Evolutionary conservation across 2,113 vertebrate species (phyloP).

Genomic region (Chunga burmeisteri): DNA sequence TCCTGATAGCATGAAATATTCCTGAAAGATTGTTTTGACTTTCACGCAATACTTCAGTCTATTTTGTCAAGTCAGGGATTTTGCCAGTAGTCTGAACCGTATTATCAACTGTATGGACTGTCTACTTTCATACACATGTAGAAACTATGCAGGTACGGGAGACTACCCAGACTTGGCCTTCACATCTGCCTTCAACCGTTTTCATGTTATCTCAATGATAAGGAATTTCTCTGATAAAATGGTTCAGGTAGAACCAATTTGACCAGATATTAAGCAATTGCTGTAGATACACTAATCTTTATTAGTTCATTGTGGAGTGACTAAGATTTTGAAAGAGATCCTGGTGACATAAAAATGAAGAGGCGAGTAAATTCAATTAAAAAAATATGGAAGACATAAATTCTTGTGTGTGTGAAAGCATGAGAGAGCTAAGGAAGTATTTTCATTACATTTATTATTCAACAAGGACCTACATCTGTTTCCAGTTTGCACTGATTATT

Average conservation of each 20-base stretch:
- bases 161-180: background rate
- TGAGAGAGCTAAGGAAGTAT: slow-evolving; percentile 78
- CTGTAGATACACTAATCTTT: slow-evolving; percentile 34
- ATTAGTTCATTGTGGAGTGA: background rate
- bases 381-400: slow-evolving; percentile 74
- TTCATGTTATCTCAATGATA: slow-evolving; percentile 26
- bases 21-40: slow-evolving; percentile 20
- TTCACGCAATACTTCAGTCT: background rate
- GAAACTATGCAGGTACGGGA: background rate
- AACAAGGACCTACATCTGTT: slow-evolving; percentile 82
- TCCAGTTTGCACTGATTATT: slow-evolving; percentile 83
- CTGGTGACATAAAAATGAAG: slow-evolving; percentile 41
- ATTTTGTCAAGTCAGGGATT: background rate
- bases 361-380: background rate
- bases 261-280: slow-evolving; percentile 10
- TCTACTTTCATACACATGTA: background rate
- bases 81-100: background rate
- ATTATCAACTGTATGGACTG: background rate
- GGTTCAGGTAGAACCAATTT: slow-evolving; percentile 1
- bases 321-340: slow-evolving; percentile 35
- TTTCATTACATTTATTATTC: slow-evolving; percentile 81
- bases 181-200: slow-evolving; percentile 7
- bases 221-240: background rate
- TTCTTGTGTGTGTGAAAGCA: slow-evolving; percentile 71
- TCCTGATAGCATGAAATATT: background rate